These are phyloP conservation scores for Subacronicta megacephala DNA, from an alignment of 2,888 invertebrate genomes.

Conservation along the genomic window DNA sequence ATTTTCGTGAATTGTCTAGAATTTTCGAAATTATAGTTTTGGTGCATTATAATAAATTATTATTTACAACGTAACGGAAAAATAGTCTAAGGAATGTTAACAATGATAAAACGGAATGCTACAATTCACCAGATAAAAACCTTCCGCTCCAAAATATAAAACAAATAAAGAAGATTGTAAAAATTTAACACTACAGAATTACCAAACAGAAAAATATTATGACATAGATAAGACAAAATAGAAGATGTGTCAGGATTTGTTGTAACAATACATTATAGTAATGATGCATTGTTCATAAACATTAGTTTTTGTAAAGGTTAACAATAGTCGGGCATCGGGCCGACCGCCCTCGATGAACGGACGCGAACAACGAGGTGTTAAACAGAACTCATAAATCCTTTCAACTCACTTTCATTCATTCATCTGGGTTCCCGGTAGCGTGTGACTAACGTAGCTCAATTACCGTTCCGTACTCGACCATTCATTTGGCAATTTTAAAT, in stretches of 20 bases:
- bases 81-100: neutral
- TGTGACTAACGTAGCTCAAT: constrained; percentile 21
- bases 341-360: constrained; percentile 2
- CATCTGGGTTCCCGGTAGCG: constrained; percentile 22
- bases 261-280: constrained; percentile 2
- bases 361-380: constrained; percentile 12
- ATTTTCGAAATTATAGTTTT: constrained; percentile 2
- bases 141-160: neutral
- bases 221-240: constrained; percentile 17
- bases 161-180: neutral
- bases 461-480: constrained; percentile 5
- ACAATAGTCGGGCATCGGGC: constrained; percentile 1
- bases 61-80: neutral
- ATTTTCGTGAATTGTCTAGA: constrained; percentile 1
- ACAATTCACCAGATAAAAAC: constrained; percentile 2
- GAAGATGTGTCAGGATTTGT: neutral
- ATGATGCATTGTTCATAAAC: constrained; percentile 19
- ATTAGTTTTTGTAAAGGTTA: neutral
- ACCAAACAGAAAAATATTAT: constrained; percentile 9
- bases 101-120: neutral
- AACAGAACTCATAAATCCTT: constrained; percentile 23
- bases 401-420: constrained; percentile 21
- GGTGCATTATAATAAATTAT: neutral
- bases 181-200: neutral
- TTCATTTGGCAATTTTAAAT: constrained; percentile 3